Percentiles rank a stretch among this genome's conserved stretches.
Conservation (phyloP, 2,888 invertebrate species). For the Lepidochitona cinerea region DNA sequence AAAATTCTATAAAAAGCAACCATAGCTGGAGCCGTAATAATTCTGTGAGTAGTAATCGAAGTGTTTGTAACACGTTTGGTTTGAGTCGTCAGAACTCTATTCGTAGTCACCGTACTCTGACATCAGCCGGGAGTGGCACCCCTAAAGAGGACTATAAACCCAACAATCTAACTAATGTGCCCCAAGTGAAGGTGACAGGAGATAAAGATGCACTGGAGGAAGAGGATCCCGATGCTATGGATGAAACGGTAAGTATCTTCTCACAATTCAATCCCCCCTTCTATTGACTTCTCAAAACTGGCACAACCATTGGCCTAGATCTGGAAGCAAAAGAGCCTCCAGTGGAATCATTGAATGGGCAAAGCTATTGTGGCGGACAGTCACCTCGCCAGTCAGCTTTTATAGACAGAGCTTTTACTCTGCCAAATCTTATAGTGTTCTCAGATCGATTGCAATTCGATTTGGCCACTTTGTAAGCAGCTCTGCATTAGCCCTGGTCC, state of each 20-base stretch:
- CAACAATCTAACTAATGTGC: constrained; percentile 54
- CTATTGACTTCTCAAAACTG: too few relatives aligned
- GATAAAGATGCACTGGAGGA: constrained; percentile 42
- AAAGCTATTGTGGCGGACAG: not conserved
- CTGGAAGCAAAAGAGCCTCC: not conserved
- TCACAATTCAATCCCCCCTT: too few relatives aligned
- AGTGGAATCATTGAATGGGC: constrained; percentile 1
- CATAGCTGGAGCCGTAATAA: constrained; percentile 62
- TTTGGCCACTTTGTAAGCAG: constrained; percentile 3
- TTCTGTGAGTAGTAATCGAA: constrained; percentile 62
- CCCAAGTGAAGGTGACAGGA: constrained; percentile 38
- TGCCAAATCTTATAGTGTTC: not conserved
- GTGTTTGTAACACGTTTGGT: constrained; percentile 56
- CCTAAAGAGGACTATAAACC: constrained; percentile 65
- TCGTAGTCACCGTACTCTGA: constrained; percentile 61
- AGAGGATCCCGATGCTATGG: constrained; percentile 63
- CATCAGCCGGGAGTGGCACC: constrained; percentile 58
- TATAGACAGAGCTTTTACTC: constrained; percentile 6
- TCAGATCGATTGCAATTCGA: constrained; percentile 5
- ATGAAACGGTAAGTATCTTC: constrained; percentile 55
- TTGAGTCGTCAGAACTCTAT: constrained; percentile 68
- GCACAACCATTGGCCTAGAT: not conserved
- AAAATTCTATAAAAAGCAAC: constrained; percentile 57
- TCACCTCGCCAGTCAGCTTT: not conserved
- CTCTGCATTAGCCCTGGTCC: not conserved